phyloP scores from a whole-genome alignment of 2,113 vertebrate species.

The Andinoacara biseriatus region DNA sequence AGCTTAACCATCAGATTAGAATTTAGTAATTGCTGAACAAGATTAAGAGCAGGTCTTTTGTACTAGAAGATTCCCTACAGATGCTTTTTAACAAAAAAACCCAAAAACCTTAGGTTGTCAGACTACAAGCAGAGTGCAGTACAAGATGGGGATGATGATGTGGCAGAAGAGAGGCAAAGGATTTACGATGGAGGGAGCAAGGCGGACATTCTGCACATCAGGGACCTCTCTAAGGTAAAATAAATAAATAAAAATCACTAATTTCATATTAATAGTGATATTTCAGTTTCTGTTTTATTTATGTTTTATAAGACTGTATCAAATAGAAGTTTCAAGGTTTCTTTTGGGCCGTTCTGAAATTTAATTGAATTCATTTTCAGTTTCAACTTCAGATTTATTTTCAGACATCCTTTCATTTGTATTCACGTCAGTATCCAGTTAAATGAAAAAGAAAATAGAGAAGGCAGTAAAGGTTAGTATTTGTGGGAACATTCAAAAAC shows the following conservation, averaged over 20 bases:
- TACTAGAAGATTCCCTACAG: background rate
- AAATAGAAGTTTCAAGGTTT: background rate
- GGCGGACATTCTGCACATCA: slow-evolving; percentile 87
- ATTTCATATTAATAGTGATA: background rate
- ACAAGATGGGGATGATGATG: slow-evolving; percentile 88
- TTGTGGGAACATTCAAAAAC: background rate
- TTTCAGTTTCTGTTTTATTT: background rate
- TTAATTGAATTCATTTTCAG: background rate
- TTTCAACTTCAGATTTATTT: slow-evolving; percentile 5
- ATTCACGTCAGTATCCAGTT: background rate
- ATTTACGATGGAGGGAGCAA: slow-evolving; percentile 85
- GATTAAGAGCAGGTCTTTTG: background rate
- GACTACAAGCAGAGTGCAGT: slow-evolving; percentile 61
- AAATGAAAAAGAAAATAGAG: background rate
- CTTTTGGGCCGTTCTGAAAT: background rate
- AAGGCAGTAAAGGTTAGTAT: background rate
- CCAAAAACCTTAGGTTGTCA: slow-evolving; percentile 82
- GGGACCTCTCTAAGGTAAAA: slow-evolving; percentile 90
- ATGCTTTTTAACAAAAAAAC: background rate
- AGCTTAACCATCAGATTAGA: background rate
- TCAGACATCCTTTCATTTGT: background rate
- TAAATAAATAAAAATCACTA: background rate
- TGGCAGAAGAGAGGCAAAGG: slow-evolving; percentile 89
- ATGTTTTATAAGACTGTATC: background rate
- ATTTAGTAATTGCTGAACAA: background rate